Conservation (phyloP, 2,113 vertebrate genomes). For the Phaethon lepturus region DNA sequence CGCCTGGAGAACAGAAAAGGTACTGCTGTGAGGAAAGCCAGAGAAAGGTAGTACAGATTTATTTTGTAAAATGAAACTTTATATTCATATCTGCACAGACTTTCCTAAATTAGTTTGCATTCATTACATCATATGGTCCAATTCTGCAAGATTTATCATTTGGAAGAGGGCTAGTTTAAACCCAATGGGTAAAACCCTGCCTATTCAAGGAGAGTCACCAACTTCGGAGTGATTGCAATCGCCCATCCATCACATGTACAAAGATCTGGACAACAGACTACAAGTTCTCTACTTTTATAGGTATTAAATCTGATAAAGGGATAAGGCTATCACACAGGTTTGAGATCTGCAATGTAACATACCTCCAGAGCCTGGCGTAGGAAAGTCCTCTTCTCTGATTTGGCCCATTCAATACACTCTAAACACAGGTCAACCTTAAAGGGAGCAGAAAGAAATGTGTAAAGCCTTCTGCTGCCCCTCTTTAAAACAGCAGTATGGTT, state of each 20-base stretch:
- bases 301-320: not conserved
- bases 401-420: conserved; percentile 99
- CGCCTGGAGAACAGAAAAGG: conserved; percentile 83
- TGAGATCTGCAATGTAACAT: not conserved
- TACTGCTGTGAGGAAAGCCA: conserved; percentile 36
- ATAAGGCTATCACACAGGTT: rapidly evolving
- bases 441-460: not conserved
- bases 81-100: not conserved
- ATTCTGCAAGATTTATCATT: not conserved
- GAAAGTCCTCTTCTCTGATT: conserved; percentile 98
- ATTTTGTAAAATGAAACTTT: not conserved
- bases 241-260: rapidly evolving
- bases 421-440: conserved; percentile 91
- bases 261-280: not conserved
- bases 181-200: not conserved
- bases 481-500: not conserved
- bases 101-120: not conserved
- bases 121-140: not conserved
- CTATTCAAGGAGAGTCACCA: not conserved
- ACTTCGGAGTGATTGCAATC: rapidly evolving
- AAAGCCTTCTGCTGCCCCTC: not conserved
- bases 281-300: not conserved
- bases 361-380: conserved; percentile 97
- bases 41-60: conserved; percentile 18
- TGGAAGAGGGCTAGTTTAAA: not conserved